Evolutionary conservation across 2,888 invertebrate genomes (phyloP), one percentile per base, ranked within the genome.

Genomic region (Nebria salina): DNA sequence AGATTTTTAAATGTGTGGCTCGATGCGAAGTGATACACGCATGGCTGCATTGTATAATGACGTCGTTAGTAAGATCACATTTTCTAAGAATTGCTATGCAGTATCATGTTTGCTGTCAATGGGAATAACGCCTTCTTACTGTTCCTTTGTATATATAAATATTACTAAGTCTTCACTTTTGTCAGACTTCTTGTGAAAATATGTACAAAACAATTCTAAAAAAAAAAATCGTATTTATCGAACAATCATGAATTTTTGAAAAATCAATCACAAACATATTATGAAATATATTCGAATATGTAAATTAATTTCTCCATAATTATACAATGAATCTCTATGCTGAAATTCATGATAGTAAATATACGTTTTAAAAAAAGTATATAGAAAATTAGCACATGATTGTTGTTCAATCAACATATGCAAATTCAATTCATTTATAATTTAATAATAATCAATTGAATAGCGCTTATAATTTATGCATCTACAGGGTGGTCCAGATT

Each of bases 401-500:
- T 54, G 54, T 54, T 54, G 11, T 77, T 77, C 77, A 72, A 77
- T 77, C 43, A 77, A 77, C 77, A 72, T 68, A 77, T 77, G 77
- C 72, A 77, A 77, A 77, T 77, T 77, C 26, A 64, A 77, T 77
- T 77, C 72, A 42, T 70, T 77, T 77, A 77, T 77, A 77, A 77
- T 77, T 77, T 77, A 70, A 77, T 77, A 72, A 77, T 72, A 64
- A 26, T 68, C 72, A 72, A 54, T 77, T 64, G 68, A 54, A 77
- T 54, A 77, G 54, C 77, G 70, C 54, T 72, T 43, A 77, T 77
- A 77, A 70, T 72, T 77, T 77, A 77, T 77, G 72, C 77, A 72
- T 72, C 77, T 77, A 77, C 77, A 72, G 77, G 77, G 77, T 77
- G 77, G 77, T 77, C 77, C 70, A 68, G 70, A 77, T 77, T 77